These are phyloP conservation scores for Ciconia nigra DNA, from an alignment of 2,797 vertebrate genomes.

Conservation along the genomic window DNA sequence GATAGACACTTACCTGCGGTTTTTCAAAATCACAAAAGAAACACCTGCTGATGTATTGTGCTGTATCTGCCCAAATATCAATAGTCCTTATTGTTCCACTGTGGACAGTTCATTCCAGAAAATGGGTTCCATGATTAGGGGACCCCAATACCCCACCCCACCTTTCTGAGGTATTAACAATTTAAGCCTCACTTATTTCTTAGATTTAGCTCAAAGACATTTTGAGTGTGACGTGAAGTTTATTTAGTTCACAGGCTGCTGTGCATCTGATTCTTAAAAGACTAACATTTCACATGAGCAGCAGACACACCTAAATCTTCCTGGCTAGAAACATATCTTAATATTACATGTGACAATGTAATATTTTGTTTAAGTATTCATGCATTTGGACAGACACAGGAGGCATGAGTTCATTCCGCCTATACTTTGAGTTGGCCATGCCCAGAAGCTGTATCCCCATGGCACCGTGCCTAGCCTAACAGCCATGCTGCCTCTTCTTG, in stretches of 20 bases:
- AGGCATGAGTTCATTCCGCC: background rate
- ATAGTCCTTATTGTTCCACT: background rate
- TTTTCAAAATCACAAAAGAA: background rate
- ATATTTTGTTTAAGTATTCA: background rate
- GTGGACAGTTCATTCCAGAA: background rate
- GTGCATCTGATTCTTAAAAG: background rate
- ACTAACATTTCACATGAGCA: background rate
- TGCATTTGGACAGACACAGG: background rate
- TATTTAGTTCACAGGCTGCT: background rate
- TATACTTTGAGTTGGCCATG: background rate
- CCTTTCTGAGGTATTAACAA: background rate
- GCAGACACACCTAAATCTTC: background rate
- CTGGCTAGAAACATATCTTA: background rate
- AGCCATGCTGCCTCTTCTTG: background rate
- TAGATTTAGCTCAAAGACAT: background rate
- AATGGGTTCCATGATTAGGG: background rate
- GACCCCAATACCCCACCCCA: accelerated
- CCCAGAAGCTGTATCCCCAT: background rate
- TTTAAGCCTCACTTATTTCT: background rate
- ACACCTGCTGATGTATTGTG: background rate
- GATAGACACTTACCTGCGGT: background rate
- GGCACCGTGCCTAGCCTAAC: background rate
- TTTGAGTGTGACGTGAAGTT: background rate
- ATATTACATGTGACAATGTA: background rate
- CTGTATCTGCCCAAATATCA: background rate